Evolutionary conservation across 2,888 invertebrate genomes (phyloP), one percentile per base, ranked within the genome.

Genomic region (Drosophila tanythrix): DNA sequence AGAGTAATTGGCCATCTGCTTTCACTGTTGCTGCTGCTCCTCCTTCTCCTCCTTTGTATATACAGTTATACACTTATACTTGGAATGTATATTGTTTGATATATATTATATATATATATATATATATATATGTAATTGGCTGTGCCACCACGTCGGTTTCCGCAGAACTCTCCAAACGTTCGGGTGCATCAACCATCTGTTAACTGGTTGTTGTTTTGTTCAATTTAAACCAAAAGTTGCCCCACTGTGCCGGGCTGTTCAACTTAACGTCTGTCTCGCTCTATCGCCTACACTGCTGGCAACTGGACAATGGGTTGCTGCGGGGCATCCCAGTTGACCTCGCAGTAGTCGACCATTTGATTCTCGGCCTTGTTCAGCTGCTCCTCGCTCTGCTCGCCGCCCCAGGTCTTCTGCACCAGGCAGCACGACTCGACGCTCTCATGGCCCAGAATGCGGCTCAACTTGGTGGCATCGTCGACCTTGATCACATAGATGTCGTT

Each of bases 401-500:
- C 93, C 92, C 74, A 88, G 79, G 89, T 77, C 91, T 93, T 90
- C 70, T 92, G 92, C 88, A 93, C 92, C 85, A 94, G 69, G 93
- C 94, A 91, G 94, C 93, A 89, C 89, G 91, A 90, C 92, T 93
- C 93, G 93, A 93, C 92, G 94, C 89, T 92, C 94, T 94, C 78
- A 93, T 94, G 84, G 94, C 95, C 66, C 93, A 95, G 92, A 79
- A 93, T 93, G 31, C 93, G 91, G 77, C 93, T 93, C 51, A 93
- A 76, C 86, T 94, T 94, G 82, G 94, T 93, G 53, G 94, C 93
- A 73, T 93, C 94, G 81, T 95, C 94, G 56, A 95, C 96, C 94
- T 96, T 95, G 77, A 96, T 95, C 61, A 96, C 95, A 86, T 96
- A 95, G 88, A 97, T 96, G 80, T 95, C 96, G 75, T 96, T 96